Conservation (phyloP, 2,113 vertebrate species). For the Pygoscelis adeliae region DNA sequence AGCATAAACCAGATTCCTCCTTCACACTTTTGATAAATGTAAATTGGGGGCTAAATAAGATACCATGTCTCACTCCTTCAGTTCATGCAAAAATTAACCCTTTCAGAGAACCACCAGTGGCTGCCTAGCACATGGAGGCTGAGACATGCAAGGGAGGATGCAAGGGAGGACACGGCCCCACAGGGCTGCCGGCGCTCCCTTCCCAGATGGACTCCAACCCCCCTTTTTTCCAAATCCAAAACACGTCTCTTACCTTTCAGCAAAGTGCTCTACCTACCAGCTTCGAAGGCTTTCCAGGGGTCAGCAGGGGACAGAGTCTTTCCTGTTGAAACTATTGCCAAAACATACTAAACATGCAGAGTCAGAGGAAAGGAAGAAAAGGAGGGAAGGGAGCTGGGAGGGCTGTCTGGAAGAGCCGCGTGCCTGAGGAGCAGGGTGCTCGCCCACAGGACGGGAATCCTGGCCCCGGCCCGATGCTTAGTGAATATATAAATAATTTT, state of each 20-base stretch:
- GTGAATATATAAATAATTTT: background rate
- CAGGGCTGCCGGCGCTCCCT: accelerated
- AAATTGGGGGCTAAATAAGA: background rate
- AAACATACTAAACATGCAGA: background rate
- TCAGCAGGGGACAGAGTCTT: background rate
- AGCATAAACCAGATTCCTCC: background rate
- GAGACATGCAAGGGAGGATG: background rate
- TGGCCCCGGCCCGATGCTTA: background rate
- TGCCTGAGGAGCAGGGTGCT: background rate
- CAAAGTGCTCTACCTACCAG: background rate
- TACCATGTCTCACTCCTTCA: background rate
- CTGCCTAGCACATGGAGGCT: background rate
- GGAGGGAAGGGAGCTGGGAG: background rate
- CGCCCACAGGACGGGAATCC: background rate
- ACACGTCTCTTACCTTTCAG: background rate
- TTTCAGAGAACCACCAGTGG: background rate
- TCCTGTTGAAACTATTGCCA: background rate
- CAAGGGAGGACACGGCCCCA: accelerated
- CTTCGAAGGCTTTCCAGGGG: background rate
- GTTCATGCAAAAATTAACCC: background rate
- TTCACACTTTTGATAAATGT: background rate
- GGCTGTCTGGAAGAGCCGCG: background rate
- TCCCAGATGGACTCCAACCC: background rate
- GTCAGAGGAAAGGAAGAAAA: background rate
- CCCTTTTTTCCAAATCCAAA: background rate